These are phyloP conservation scores for Rhadinocentrus ornatus DNA, from an alignment of 2,797 vertebrate genomes.

Conservation along the genomic window DNA sequence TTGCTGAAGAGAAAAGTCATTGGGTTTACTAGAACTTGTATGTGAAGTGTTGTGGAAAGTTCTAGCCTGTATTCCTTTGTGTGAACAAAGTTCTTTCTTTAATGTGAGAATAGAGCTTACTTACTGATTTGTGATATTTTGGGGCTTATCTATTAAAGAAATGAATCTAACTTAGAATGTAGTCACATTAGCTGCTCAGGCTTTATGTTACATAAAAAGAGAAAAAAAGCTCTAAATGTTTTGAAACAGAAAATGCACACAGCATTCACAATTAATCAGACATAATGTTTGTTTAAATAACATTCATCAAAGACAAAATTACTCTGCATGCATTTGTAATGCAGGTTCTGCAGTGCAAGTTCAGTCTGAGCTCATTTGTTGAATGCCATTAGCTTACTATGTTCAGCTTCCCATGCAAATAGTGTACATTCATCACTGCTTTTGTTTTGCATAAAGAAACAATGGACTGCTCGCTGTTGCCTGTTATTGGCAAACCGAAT, in stretches of 20 bases:
- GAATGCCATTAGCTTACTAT: constrained; percentile 44
- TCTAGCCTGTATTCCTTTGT: neutral
- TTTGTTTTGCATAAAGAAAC: constrained; percentile 47
- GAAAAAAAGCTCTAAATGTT: constrained; percentile 8
- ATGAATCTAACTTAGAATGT: neutral
- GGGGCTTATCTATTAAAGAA: constrained; percentile 1
- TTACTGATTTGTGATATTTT: neutral
- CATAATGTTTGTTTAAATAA: constrained; percentile 32
- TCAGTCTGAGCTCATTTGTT: constrained; percentile 57
- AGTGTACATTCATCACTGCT: constrained; percentile 59
- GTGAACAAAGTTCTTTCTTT: neutral
- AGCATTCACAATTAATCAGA: constrained; percentile 50
- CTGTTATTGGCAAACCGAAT: constrained; percentile 3
- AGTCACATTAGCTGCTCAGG: constrained; percentile 8
- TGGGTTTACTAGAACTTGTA: too few species aligned
- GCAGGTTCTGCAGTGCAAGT: constrained; percentile 19
- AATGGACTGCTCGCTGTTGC: constrained; percentile 8
- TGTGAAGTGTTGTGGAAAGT: neutral
- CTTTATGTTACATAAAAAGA: neutral
- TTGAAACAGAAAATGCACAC: constrained; percentile 15
- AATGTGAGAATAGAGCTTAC: neutral
- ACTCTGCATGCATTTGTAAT: constrained; percentile 31
- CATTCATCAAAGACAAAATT: constrained; percentile 41
- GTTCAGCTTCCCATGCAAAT: constrained; percentile 60
- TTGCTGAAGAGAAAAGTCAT: too few species aligned